A percentile compares a stretch with the other conserved stretches of the same genome.
Evolutionary conservation across 2,113 vertebrate genomes (phyloP).

Genomic region (Pontoporia blainvillei): DNA sequence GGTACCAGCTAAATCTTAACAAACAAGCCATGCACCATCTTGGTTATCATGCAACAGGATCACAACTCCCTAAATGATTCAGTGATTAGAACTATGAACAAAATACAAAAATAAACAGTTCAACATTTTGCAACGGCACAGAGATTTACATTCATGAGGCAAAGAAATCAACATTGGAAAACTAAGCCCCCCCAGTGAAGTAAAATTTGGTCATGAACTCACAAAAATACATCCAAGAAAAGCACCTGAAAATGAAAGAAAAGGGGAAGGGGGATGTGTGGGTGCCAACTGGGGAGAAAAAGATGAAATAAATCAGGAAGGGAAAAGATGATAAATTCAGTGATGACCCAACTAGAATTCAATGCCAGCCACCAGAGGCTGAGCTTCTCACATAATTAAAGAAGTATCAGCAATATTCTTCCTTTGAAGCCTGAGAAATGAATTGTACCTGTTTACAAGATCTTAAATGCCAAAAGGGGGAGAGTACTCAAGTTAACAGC

Average conservation of each 20-base stretch:
- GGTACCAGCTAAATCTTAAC: background rate
- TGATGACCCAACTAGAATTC: background rate
- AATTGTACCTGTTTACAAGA: background rate
- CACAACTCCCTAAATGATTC: background rate
- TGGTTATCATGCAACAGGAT: background rate
- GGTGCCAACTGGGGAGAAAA: background rate
- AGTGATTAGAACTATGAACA: background rate
- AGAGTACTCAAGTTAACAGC: background rate
- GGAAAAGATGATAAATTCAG: background rate
- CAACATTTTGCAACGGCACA: background rate
- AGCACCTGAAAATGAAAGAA: background rate
- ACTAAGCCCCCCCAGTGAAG: background rate
- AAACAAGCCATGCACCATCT: background rate
- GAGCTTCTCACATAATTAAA: background rate
- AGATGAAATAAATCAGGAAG: background rate
- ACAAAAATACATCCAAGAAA: background rate
- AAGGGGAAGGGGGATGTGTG: background rate
- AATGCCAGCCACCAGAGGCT: background rate
- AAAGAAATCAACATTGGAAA: background rate
- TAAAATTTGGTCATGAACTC: slow-evolving; percentile 1
- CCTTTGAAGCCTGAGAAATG: background rate
- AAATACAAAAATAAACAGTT: background rate
- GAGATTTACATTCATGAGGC: background rate
- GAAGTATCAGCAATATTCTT: background rate
- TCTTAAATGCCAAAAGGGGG: background rate